Evolutionary conservation across 2,888 invertebrate species (phyloP).

Genomic region (Papilio elwesi): DNA sequence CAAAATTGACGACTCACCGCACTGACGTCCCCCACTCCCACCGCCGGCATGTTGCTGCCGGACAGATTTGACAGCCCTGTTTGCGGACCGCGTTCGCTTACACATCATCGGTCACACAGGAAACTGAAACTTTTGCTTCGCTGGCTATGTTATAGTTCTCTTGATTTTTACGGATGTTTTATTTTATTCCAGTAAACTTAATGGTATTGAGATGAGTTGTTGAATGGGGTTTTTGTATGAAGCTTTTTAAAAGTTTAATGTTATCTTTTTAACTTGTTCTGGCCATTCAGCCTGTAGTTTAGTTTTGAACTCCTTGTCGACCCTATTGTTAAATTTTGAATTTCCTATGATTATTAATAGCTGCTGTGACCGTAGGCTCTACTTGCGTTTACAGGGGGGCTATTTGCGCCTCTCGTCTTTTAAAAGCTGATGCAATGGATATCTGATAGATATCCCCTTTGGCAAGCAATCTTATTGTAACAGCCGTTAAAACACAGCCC

Average conservation of each 20-base stretch:
- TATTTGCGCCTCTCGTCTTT: neutral
- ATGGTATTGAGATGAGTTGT: constrained; percentile 9
- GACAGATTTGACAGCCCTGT: constrained; percentile 34
- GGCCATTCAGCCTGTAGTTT: neutral
- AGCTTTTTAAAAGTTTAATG: neutral
- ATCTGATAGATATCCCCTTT: neutral
- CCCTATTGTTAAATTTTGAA: no score
- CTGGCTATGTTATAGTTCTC: constrained; percentile 44
- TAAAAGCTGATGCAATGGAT: neutral
- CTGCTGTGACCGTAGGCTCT: neutral
- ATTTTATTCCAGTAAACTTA: constrained; percentile 54
- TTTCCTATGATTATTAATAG: neutral
- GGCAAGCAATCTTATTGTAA: neutral
- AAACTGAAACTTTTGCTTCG: constrained; percentile 46
- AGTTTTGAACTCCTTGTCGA: neutral
- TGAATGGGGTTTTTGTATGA: constrained; percentile 24
- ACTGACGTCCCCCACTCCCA: constrained; percentile 1
- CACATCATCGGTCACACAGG: constrained; percentile 56
- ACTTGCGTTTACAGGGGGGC: no score
- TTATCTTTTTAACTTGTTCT: neutral
- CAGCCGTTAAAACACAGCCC: neutral
- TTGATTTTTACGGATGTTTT: constrained; percentile 57
- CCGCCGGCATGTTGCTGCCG: constrained; percentile 4
- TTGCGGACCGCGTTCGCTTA: constrained; percentile 45
- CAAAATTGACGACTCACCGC: constrained; percentile 23